These are phyloP conservation scores for Lepidochrysops patricia DNA, from an alignment of 2,888 invertebrate genomes.

Conservation along the genomic window DNA sequence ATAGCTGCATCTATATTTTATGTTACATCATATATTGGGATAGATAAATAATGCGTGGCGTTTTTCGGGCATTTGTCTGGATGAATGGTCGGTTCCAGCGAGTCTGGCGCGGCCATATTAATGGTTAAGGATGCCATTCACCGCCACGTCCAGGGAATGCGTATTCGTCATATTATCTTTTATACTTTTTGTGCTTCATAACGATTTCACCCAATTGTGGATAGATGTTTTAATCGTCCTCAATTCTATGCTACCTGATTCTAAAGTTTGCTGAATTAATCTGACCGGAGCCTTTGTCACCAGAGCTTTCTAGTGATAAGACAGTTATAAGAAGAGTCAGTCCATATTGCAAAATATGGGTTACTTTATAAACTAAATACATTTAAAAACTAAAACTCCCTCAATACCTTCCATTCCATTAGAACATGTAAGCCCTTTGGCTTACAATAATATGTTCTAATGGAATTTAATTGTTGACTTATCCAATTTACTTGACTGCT, in stretches of 20 bases:
- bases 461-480: too few species aligned
- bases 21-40: constrained; percentile 29
- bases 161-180: constrained; percentile 35
- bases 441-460: too few species aligned
- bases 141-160: constrained; percentile 31
- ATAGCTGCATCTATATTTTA: neutral
- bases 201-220: constrained; percentile 17
- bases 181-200: constrained; percentile 22
- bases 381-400: too few species aligned
- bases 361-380: neutral
- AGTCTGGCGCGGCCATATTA: constrained; percentile 51
- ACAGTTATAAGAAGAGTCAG: neutral
- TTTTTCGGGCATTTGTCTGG: constrained; percentile 49
- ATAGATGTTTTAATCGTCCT: constrained; percentile 8
- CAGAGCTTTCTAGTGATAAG: neutral
- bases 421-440: too few species aligned
- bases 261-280: neutral
- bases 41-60: constrained; percentile 60
- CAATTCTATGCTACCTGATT: constrained; percentile 4
- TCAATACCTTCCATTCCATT: too few species aligned
- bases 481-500: neutral
- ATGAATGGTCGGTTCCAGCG: constrained; percentile 59
- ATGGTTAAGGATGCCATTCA: constrained; percentile 44
- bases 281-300: neutral
- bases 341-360: neutral